Evolutionary conservation across 2,888 invertebrate species (phyloP), one percentile per base, ranked within the genome.

Genomic region (Caenorhabditis panamensis): DNA sequence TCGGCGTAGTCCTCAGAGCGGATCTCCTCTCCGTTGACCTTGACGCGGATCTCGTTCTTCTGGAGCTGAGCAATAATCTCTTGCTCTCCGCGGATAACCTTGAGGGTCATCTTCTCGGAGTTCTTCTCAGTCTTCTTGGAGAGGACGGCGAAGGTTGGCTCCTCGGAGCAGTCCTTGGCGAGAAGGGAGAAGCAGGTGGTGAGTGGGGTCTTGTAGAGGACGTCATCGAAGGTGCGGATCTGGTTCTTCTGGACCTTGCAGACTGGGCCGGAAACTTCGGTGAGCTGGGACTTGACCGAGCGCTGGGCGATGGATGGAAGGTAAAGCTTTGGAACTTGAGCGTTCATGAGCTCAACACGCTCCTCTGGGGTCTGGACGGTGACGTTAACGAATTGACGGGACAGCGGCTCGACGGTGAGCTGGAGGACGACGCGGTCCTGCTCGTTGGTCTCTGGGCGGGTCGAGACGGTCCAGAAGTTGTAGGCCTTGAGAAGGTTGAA

Each of bases 121-220:
- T 87, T 81, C 66, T 84, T 80, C 64, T 62, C 49, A 58, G 64
- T 18, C 76, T 90, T 88, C 86, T 91, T 91, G 71, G 89, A 88
- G 49, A 91, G 85, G 37, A 92, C 90, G 77, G 91, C 91, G 84
- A 91, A 90, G 68, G 88, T 87, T 72, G 89, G 86, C 79, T 85
- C 68, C 22, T 88, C 84, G 18, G 91, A 90, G 86, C 91, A 92
- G 85, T 92, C 92, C 88, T 92, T 92, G 84, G 91, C 91, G 73
- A 92, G 77, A 22, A 92, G 88, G 67, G 91, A 90, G 84, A 90
- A 91, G 88, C 92, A 92, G 66, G 80, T 84, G 68, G 88, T 86
- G 59, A 90, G 73, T 49, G 90, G 88, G 44, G 87, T 88, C 41
- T 86, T 83, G 84, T 85, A 89, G 71, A 71, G 67, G 49, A 88